Evolutionary conservation across 2,797 vertebrate genomes (phyloP), one percentile per base, ranked within the genome.

Genomic region (Mycteria americana): DNA sequence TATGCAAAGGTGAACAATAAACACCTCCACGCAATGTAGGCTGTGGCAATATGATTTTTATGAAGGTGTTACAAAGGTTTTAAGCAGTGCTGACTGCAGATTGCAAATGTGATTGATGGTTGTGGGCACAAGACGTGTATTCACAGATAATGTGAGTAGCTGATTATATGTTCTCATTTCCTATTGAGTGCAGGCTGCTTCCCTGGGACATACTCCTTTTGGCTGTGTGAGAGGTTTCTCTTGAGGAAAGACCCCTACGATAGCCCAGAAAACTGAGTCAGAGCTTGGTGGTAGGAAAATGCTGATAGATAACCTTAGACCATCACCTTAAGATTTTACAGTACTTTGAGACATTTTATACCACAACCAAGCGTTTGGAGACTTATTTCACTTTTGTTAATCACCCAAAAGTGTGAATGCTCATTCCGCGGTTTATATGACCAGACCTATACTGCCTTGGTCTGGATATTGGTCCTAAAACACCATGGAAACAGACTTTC

Each of bases 21-120:
- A 48, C 0, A 9, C 4, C 30, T 56, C 18, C 7, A 4, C 3
- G 0, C 7, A 33, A 14, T 7, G 4, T 37, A 33, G 22, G 15
- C 35, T 57, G 8, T 48, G 33, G n/a, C 18, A 56, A 25, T 24
- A 62, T 1, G 15, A 19, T 72, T 91, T 89, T 92, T 80, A 62
- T 5, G 14, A 83, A 74, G 48, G 9, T n/a, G 18, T 78, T 81
- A 27, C 1, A 2, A 68, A 54, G 7, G 13, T 43, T 84, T 81
- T 73, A 77, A 51, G 18, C 68, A 92, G 62, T 16, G 45, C 17
- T 95, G 72, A 28, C 14, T 69, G 69, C 28, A 70, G 35, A 75
- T 24, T 72, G 37, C 37, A 81, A 59, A 69, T 51, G 35, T 75
- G 50, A 85, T 64, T 72, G 67, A 51, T 68, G 33, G 37, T 21